Percentiles rank a stretch among this genome's conserved stretches.
Conservation (phyloP, 2,888 invertebrate species). For the Urechis unicinctus region DNA sequence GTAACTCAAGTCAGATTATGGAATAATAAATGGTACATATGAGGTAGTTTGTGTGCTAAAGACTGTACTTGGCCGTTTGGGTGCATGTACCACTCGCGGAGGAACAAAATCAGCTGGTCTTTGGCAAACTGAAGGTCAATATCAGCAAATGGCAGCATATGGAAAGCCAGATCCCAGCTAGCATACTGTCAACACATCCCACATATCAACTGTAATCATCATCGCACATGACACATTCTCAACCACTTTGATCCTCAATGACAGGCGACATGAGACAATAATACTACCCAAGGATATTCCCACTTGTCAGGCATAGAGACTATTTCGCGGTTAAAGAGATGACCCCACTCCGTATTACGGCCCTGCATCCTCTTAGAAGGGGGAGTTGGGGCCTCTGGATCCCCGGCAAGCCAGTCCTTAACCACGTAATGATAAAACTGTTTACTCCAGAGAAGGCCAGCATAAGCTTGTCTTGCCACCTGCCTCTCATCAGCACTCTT, state of each 20-base stretch:
- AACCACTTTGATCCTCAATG: background rate
- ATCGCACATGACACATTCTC: too few species aligned
- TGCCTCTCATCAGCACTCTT: too few species aligned
- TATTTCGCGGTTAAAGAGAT: constrained; percentile 45
- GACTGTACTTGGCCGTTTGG: constrained; percentile 50
- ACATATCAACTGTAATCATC: too few species aligned
- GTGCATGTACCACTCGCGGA: constrained; percentile 50
- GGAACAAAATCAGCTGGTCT: constrained; percentile 44
- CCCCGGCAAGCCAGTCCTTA: too few species aligned
- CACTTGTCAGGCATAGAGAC: constrained; percentile 52
- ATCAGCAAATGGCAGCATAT: constrained; percentile 44
- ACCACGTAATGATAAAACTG: constrained; percentile 49
- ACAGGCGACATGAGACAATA: background rate
- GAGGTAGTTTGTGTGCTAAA: too few species aligned
- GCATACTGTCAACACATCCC: too few species aligned
- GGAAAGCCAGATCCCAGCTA: constrained; percentile 50
- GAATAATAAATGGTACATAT: too few species aligned
- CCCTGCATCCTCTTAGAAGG: too few species aligned
- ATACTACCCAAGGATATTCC: constrained; percentile 51
- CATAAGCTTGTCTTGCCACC: too few species aligned
- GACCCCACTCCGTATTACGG: constrained; percentile 39
- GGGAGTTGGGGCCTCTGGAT: background rate
- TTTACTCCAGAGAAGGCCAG: constrained; percentile 50
- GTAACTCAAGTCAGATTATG: too few species aligned
- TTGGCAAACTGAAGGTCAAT: constrained; percentile 49